Base-by-base conservation (phyloP, 2,888 invertebrate genomes). In the Amphiduros pacificus region DNA sequence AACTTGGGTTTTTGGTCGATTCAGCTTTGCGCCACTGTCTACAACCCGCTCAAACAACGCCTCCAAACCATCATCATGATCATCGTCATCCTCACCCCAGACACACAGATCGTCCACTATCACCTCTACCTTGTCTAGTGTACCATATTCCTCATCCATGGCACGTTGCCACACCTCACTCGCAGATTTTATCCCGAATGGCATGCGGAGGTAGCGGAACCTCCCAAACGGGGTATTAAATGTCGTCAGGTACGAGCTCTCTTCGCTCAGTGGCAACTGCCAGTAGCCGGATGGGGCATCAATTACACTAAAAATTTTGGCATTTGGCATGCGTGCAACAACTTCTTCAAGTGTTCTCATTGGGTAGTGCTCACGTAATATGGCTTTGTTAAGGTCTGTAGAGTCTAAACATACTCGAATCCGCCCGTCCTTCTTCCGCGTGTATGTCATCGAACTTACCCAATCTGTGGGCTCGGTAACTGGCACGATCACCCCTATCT, bases 401-500 rank as follows among this genome's bases (percentile, higher is more conserved):
- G 44, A 22, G 44, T 44, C 51, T 22, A 51, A 24, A 51, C 51
- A 51, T 11, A 51, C 6, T n/a, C 51, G 51, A 6, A 51, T 20
- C 6, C 27, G 17, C n/a, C 51, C 51, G 26, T 24, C 17, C 6
- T 17, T 17, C 29, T 51, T 51, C 4, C 24, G 20, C 17, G 29
- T 27, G 17, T 27, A 51, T 5, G 26, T 27, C n/a, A 51, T 27
- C 3, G 51, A 27, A 22, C 26, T 28, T 5, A 51, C 51, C 44
- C 44, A 44, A n/a, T 44, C 44, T 11, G 44, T 44, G 44, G 44
- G 44, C n/a, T 20, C 44, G n/a, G n/a, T 22, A 44, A 44, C 44
- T 44, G n/a, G n/a, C 5, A 22, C 17, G 22, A 44, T 44, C n/a
- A 44, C 22, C n/a, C n/a, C 44, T 20, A 22, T 44, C n/a, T 44